Evolutionary conservation across 1,140 invertebrate species (phyloP).

Genomic region (Lasioglossum baleicum): DNA sequence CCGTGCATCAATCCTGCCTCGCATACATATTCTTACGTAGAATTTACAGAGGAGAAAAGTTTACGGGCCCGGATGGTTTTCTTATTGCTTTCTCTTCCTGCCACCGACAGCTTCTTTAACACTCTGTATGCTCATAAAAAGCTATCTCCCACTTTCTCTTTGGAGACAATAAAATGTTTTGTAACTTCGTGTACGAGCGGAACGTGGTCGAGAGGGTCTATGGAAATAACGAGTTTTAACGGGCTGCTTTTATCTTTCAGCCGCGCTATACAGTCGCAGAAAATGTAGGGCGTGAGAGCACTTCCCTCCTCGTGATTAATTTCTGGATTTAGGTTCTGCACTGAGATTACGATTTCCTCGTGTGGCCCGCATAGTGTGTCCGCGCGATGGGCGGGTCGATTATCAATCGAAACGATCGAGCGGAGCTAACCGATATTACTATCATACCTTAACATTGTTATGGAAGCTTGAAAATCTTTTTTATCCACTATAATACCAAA

Average conservation of each 20-base stretch:
- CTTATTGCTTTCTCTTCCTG: neutral
- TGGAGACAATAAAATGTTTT: slow-evolving; percentile 15
- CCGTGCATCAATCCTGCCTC: no score
- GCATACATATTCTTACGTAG: no score
- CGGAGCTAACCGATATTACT: no score
- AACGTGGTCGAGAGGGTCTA: neutral
- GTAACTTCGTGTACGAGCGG: neutral
- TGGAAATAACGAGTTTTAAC: slow-evolving; percentile 25
- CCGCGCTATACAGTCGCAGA: neutral
- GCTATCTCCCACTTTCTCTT: neutral
- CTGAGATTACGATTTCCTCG: no score
- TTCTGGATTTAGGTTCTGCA: neutral
- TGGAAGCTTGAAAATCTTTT: no score
- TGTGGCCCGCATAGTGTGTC: no score
- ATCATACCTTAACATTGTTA: no score
- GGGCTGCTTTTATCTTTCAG: slow-evolving; percentile 9
- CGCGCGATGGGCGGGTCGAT: no score
- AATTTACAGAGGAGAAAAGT: neutral
- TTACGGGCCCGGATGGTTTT: neutral
- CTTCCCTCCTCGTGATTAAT: slow-evolving; percentile 2
- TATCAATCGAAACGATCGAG: no score
- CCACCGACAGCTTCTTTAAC: neutral
- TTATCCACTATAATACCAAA: no score
- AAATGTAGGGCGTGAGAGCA: neutral
- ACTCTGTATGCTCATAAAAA: neutral